Evolutionary conservation across 2,888 invertebrate species (phyloP), one percentile per base, ranked within the genome.

Genomic region (Atrina japonica): DNA sequence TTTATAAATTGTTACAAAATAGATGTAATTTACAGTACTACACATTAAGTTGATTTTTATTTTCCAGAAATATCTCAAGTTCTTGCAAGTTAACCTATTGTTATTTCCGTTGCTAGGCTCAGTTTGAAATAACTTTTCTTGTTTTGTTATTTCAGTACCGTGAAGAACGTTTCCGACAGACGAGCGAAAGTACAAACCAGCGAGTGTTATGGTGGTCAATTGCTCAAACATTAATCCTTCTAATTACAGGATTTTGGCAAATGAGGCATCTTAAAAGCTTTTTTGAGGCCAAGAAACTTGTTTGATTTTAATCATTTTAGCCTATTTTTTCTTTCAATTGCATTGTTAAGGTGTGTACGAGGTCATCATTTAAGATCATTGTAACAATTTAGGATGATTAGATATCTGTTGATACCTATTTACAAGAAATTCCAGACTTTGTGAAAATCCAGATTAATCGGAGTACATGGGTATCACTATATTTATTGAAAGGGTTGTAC

Each of bases 191-290:
- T 91, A 99, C 99, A 65, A 98, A 98, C 91, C 88, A 89, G 77
- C 83, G 91, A 30, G 92, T 99, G 29, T 77, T 91, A 58, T 99
- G 97, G 96, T 99, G 98, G 98, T 97, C 98, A 66, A 92, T 98
- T 16, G 94, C 95, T 0, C 99, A 99, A 92, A 96, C 97, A 0
- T 93, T 94, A 64, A 96, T 99, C 49, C 93, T 99, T 14, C 92
- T 99, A 0, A 92, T 93, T 40, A 99, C 99, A 93, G 99, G 99
- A 18, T 95, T 97, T 81, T 99, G 99, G 99, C 99, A 99, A 92
- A 99, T 99, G 98, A 94, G 95, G 87, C 99, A 99, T 93, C 93
- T 99, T 81, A 99, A 99, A 93, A 96, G 96, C 87, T 99, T 99
- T 93, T 99, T 99, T 89, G 98, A 99, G 92, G 99, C 99, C 30